These are phyloP conservation scores for Drosophila affinis DNA, from an alignment of 2,888 invertebrate genomes.

Conservation along the genomic window DNA sequence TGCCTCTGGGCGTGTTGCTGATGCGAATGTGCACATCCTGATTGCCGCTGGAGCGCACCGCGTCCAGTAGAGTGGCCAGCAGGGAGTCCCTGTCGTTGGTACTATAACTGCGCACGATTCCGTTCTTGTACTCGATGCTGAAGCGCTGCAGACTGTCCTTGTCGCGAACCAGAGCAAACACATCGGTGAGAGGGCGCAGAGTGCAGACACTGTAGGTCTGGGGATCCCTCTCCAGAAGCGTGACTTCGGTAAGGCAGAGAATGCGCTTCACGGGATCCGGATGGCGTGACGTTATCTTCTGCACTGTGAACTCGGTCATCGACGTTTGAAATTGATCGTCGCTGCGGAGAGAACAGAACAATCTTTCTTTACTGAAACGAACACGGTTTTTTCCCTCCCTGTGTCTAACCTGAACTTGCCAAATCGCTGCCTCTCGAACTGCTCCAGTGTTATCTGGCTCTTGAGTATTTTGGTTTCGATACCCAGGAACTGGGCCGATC, in stretches of 20 bases:
- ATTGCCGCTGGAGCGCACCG: conserved; percentile 98
- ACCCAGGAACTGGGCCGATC: conserved; percentile 91
- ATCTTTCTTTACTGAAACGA: neutral
- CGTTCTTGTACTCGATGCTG: conserved; percentile 96
- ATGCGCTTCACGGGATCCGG: conserved; percentile 94
- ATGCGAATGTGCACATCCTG: conserved; percentile 97
- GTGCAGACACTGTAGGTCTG: conserved; percentile 98
- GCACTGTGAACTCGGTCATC: conserved; percentile 97
- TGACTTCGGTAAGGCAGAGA: conserved; percentile 97
- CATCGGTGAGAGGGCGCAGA: conserved; percentile 90
- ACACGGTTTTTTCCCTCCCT: neutral
- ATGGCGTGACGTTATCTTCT: conserved; percentile 94
- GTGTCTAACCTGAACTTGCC: conserved; percentile 93
- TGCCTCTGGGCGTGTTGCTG: conserved; percentile 91
- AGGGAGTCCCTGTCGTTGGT: conserved; percentile 98
- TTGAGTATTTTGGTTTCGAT: conserved; percentile 92
- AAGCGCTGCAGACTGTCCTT: conserved; percentile 96
- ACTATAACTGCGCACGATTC: conserved; percentile 93
- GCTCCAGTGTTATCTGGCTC: conserved; percentile 92
- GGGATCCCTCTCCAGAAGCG: conserved; percentile 97
- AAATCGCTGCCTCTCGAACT: conserved; percentile 93
- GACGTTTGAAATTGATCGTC: conserved; percentile 98
- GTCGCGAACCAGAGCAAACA: conserved; percentile 95
- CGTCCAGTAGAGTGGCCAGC: conserved; percentile 97
- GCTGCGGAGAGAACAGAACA: conserved; percentile 85